These are phyloP conservation scores for Noctua pronuba DNA, from an alignment of 2,888 invertebrate genomes.

Conservation along the genomic window DNA sequence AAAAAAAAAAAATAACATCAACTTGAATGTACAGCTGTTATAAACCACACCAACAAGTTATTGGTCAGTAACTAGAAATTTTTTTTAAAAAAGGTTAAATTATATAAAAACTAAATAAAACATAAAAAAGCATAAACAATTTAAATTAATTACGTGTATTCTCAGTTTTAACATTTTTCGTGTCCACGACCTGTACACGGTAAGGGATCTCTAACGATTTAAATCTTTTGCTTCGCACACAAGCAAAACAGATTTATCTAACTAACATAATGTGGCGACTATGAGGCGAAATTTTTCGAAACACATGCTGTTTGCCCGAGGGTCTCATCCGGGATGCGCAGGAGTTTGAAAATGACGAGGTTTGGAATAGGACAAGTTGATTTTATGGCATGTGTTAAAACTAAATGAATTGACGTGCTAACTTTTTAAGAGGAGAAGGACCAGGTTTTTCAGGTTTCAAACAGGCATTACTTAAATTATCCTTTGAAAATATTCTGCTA, in stretches of 20 bases:
- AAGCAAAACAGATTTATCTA: conserved; percentile 61
- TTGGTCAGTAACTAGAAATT: too few species aligned
- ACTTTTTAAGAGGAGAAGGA: neutral
- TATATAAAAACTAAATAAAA: too few species aligned
- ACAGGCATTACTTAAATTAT: neutral
- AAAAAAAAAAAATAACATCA: too few species aligned
- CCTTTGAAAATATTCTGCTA: neutral
- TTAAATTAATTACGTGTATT: neutral
- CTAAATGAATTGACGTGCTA: neutral
- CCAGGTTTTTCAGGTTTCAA: too few species aligned
- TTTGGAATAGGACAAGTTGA: neutral
- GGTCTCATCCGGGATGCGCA: conserved; percentile 43
- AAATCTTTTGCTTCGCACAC: conserved; percentile 55
- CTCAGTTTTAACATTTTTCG: neutral
- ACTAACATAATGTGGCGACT: conserved; percentile 63
- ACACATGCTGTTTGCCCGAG: conserved; percentile 49
- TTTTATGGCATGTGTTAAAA: neutral
- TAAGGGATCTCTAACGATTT: neutral
- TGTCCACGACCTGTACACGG: neutral
- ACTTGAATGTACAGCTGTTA: too few species aligned
- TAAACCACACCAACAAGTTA: too few species aligned
- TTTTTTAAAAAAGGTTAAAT: too few species aligned
- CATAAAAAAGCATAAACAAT: too few species aligned
- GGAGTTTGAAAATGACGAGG: conserved; percentile 30
- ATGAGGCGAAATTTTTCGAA: conserved; percentile 62